Percentiles rank a stretch among this genome's conserved stretches.
Evolutionary conservation across 1,140 invertebrate genomes (phyloP).

Genomic region (Cydia pomonella): DNA sequence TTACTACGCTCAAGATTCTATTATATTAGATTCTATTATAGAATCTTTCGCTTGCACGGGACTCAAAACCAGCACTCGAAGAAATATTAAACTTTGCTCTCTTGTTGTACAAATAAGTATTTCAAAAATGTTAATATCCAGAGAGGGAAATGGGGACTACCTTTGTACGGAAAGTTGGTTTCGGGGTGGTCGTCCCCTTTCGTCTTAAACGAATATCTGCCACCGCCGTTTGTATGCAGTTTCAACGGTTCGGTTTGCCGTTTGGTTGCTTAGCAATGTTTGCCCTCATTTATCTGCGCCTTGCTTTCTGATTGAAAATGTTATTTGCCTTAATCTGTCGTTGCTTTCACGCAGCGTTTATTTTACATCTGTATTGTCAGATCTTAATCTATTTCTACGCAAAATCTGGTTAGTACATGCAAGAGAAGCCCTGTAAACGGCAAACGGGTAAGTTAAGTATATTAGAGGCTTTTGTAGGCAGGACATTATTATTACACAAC

Average conservation of each 20-base stretch:
- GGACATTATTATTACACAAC: background rate
- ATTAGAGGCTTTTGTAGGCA: background rate
- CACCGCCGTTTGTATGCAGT: background rate
- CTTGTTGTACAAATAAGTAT: no score
- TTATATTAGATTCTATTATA: no score
- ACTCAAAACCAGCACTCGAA: no score
- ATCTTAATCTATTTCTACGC: slow-evolving; percentile 3
- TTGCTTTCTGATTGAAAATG: slow-evolving; percentile 13
- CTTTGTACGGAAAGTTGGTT: no score
- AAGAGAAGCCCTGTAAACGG: background rate
- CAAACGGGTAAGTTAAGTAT: background rate
- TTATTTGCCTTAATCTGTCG: slow-evolving; percentile 16
- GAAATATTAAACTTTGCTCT: no score
- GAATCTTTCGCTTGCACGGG: no score
- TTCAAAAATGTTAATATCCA: no score
- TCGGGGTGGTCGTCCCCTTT: no score
- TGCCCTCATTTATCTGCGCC: slow-evolving; percentile 8
- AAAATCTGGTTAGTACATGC: slow-evolving; percentile 11
- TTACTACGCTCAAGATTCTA: no score
- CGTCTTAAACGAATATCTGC: background rate
- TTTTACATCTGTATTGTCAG: background rate
- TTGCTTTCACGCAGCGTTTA: slow-evolving; percentile 1
- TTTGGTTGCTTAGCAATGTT: background rate
- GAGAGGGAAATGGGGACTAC: no score
- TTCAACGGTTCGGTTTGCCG: slow-evolving; percentile 2